Evolutionary conservation across 2,113 vertebrate species (phyloP), one percentile per base, ranked within the genome.

Genomic region (Gymnorhina tibicen): DNA sequence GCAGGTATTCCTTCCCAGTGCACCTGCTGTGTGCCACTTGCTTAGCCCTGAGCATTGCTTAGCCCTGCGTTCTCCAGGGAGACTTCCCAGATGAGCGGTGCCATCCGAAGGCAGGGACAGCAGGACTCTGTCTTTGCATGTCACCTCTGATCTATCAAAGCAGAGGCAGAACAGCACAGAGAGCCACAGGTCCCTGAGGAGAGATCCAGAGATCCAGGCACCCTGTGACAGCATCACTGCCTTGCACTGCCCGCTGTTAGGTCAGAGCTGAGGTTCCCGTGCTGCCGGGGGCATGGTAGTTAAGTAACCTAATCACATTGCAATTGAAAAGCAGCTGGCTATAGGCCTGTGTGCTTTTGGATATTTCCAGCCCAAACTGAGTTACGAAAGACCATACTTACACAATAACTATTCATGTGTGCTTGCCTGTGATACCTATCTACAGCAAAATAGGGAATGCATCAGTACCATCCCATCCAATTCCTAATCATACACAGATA

Each of bases 61-160:
- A 98, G 96, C 98, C 70, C 97, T 96, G 85, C 97, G 98, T 13
- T 97, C 96, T 79, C 98, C 97, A 11, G 89, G 53, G 56, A 73
- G 55, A 42, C 96, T 98, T 98, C 98, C 98, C 18, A 98, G 95
- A 10, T 55, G 84, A 66, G 98, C 97, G 5, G 97, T 98, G 93
- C 41, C 52, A 85, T 98, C 98, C 13, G 68, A 44, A 27, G 98
- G 98, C 19, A 95, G 98, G 7, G 97, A 98, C 60, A 99, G 97
- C 72, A 98, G 91, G 95, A 97, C 81, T 87, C 95, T 96, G 69
- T 98, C 97, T 93, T 94, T 96, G 92, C 98, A 97, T 86, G 97
- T 96, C 88, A 98, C 88, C 85, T 98, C 97, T 91, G 98, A 81
- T 60, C 98, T 98, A 73, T 64, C 95, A 72, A 91, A 59, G 49